phyloP scores from a whole-genome alignment of 30 jellyfish, hydroid and myxozoan genomes.

The Catostylus mosaicus region DNA sequence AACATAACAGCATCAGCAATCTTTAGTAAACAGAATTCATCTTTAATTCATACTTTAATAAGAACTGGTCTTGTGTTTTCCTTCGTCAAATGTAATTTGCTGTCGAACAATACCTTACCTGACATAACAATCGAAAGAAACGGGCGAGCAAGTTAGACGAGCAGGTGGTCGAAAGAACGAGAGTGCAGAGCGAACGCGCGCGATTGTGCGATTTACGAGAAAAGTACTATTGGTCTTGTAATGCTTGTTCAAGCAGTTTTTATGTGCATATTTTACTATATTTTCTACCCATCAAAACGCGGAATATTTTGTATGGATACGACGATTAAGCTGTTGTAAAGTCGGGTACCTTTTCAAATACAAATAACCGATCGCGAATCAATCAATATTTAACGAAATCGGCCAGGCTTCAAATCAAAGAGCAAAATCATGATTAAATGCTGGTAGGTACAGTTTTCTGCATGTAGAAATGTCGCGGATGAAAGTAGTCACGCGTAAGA shows the following conservation, averaged over 20 bases:
- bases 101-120: constrained; percentile 63
- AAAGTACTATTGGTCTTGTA: constrained; percentile 8
- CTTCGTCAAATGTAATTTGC: constrained; percentile 62
- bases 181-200: constrained; percentile 1
- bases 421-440: background rate
- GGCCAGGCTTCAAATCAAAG: background rate
- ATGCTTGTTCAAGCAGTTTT: background rate
- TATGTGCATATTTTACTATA: background rate
- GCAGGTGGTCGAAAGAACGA: constrained; percentile 59
- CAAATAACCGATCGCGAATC: constrained; percentile 3
- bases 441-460: background rate
- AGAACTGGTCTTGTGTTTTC: constrained; percentile 68
- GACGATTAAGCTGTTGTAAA: background rate
- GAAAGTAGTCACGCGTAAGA: constrained; percentile 64
- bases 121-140: constrained; percentile 65
- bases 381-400: constrained; percentile 9
- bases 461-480: constrained; percentile 56
- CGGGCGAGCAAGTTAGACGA: constrained; percentile 46
- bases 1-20: constrained; percentile 64
- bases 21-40: constrained; percentile 62
- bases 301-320: background rate
- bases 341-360: background rate
- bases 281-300: background rate
- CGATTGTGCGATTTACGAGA: constrained; percentile 5
- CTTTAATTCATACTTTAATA: constrained; percentile 65